phyloP scores from a whole-genome alignment of 2,113 vertebrate genomes.

The Chrysemys picta region DNA sequence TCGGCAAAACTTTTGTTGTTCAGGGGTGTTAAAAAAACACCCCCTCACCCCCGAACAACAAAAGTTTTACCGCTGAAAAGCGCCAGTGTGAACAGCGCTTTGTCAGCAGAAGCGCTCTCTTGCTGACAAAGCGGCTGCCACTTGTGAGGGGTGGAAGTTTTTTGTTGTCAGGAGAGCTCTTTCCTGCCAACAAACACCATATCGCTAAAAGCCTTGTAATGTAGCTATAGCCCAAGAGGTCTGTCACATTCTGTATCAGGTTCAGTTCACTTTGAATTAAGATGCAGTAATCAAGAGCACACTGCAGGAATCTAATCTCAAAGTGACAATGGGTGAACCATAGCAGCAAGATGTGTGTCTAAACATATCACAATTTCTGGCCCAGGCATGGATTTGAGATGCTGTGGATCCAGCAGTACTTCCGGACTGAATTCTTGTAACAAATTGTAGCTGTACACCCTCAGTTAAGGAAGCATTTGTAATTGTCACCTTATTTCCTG shows the following conservation, averaged over 20 bases:
- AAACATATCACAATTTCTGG: neutral
- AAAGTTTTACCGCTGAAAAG: too few relatives aligned
- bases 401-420: neutral
- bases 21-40: too few relatives aligned
- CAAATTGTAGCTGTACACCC: neutral
- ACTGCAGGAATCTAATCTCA: slow-evolving; percentile 14
- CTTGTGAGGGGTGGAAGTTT: too few relatives aligned
- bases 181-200: too few relatives aligned
- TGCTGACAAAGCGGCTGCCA: too few relatives aligned
- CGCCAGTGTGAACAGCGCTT: too few relatives aligned
- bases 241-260: neutral
- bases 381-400: neutral
- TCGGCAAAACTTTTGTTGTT: too few relatives aligned
- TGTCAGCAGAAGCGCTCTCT: too few relatives aligned
- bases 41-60: too few relatives aligned
- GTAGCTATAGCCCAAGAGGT: neutral
- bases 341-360: neutral
- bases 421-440: neutral
- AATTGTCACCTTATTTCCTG: neutral
- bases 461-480: neutral
- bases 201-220: too few relatives aligned
- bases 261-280: neutral
- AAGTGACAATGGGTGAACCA: neutral
- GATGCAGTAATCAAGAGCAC: neutral
- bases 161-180: too few relatives aligned